Percentiles rank a stretch among this genome's conserved stretches.
Conservation (phyloP, 2,888 invertebrate species). For the Orgyia antiqua region DNA sequence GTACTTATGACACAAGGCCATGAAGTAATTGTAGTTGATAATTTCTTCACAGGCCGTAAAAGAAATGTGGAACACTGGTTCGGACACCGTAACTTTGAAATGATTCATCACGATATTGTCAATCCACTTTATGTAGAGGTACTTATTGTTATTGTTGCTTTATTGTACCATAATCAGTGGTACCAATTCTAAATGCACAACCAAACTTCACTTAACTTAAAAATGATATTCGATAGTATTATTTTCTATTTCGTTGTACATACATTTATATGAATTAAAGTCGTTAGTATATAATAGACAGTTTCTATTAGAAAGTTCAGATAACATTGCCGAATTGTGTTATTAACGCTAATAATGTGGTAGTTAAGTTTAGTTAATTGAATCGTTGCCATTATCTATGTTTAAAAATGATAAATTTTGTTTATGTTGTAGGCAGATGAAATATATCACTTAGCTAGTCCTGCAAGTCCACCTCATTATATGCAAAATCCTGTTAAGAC, state of each 20-base stretch:
- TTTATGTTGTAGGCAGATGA: conserved; percentile 84
- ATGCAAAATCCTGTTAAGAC: conserved; percentile 99
- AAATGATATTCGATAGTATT: too few species aligned
- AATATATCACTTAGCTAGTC: conserved; percentile 99
- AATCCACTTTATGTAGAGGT: conserved; percentile 97
- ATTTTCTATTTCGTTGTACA: too few species aligned
- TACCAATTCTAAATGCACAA: too few species aligned
- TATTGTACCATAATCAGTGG: not conserved
- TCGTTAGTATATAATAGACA: too few species aligned
- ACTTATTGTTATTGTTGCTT: conserved; percentile 8
- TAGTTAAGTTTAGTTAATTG: too few species aligned
- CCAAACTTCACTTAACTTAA: too few species aligned
- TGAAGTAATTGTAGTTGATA: conserved; percentile 97
- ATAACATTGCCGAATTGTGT: too few species aligned
- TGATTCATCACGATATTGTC: conserved; percentile 99
- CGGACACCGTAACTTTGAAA: conserved; percentile 98
- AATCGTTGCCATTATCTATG: too few species aligned
- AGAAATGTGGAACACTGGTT: conserved; percentile 99
- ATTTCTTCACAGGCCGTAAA: conserved; percentile 98
- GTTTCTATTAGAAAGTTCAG: too few species aligned
- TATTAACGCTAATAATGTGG: too few species aligned
- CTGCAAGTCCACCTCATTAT: conserved; percentile 99
- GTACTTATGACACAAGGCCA: conserved; percentile 96
- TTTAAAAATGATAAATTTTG: not conserved
- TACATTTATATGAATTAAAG: too few species aligned